These are phyloP conservation scores for Poeciliopsis turneri DNA, from an alignment of 2,797 vertebrate species.

Conservation along the genomic window DNA sequence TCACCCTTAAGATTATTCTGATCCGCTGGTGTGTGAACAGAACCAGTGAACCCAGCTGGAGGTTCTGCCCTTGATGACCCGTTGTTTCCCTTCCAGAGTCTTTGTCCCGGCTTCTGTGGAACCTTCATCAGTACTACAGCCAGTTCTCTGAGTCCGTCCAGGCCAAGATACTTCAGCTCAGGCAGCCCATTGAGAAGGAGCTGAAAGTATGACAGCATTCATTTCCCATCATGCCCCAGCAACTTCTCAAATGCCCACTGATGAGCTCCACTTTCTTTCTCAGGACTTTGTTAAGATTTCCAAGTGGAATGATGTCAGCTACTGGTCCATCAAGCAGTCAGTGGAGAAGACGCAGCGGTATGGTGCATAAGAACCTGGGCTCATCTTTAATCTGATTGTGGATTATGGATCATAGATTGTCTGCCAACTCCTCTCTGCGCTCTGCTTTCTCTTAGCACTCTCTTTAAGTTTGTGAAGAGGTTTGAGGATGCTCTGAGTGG, in stretches of 20 bases:
- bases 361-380: slow-evolving; percentile 19
- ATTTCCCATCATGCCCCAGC: not conserved
- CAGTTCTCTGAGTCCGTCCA: slow-evolving; percentile 90
- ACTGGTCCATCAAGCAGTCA: slow-evolving; percentile 97
- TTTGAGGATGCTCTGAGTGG: slow-evolving; percentile 86
- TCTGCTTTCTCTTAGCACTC: slow-evolving; percentile 79
- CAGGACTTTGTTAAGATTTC: slow-evolving; percentile 98
- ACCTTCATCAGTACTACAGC: slow-evolving; percentile 92
- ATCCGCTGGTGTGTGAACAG: not conserved
- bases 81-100: slow-evolving; percentile 72
- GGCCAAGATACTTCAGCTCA: slow-evolving; percentile 85
- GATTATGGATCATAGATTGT: not conserved
- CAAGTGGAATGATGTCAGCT: slow-evolving; percentile 97
- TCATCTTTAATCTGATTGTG: not conserved
- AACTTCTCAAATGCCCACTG: not conserved
- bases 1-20: not conserved
- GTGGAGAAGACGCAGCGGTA: slow-evolving; percentile 98
- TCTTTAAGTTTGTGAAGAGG: slow-evolving; percentile 97
- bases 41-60: not conserved
- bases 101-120: slow-evolving; percentile 93
- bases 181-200: slow-evolving; percentile 94
- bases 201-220: slow-evolving; percentile 83
- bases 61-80: not conserved
- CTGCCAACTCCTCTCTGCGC: not conserved
- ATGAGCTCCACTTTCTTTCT: slow-evolving; percentile 6